Evolutionary conservation across 2,888 invertebrate genomes (phyloP).

Genomic region (Drosophila demipolita): DNA sequence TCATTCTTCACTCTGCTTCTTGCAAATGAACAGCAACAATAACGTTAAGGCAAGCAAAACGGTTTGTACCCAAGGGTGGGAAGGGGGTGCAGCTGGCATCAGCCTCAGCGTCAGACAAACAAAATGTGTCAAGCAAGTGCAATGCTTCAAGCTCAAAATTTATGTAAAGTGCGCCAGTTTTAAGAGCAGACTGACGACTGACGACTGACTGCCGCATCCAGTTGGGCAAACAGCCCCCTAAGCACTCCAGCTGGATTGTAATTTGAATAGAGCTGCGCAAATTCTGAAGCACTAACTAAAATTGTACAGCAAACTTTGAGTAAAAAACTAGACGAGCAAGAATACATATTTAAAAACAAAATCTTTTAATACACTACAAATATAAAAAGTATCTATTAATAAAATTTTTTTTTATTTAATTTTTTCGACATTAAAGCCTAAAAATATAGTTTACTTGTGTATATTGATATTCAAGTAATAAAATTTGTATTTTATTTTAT

Average conservation of each 20-base stretch:
- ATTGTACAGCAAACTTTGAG: slow-evolving; percentile 33
- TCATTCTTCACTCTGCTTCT: slow-evolving; percentile 5
- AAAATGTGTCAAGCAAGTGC: slow-evolving; percentile 77
- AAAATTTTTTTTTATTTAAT: neutral
- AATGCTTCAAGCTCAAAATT: slow-evolving; percentile 73
- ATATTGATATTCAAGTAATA: too few species aligned
- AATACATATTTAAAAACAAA: neutral
- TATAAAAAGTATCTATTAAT: neutral
- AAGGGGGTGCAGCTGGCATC: slow-evolving; percentile 23
- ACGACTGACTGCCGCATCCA: neutral
- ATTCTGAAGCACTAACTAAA: slow-evolving; percentile 38
- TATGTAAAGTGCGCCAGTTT: slow-evolving; percentile 71
- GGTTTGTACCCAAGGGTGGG: neutral
- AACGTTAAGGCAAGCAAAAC: slow-evolving; percentile 44
- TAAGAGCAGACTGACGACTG: slow-evolving; percentile 1
- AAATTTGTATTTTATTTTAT: too few species aligned
- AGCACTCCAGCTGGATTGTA: slow-evolving; percentile 53
- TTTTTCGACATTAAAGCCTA: too few species aligned
- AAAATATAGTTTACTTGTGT: too few species aligned
- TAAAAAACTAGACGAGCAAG: neutral
- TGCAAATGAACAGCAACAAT: slow-evolving; percentile 66
- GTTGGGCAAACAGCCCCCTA: neutral
- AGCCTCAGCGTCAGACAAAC: slow-evolving; percentile 39
- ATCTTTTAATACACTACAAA: neutral
- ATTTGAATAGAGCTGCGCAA: slow-evolving; percentile 51